These are phyloP conservation scores for Lasioglossum figueresi DNA, from an alignment of 2,888 invertebrate genomes.

Conservation along the genomic window DNA sequence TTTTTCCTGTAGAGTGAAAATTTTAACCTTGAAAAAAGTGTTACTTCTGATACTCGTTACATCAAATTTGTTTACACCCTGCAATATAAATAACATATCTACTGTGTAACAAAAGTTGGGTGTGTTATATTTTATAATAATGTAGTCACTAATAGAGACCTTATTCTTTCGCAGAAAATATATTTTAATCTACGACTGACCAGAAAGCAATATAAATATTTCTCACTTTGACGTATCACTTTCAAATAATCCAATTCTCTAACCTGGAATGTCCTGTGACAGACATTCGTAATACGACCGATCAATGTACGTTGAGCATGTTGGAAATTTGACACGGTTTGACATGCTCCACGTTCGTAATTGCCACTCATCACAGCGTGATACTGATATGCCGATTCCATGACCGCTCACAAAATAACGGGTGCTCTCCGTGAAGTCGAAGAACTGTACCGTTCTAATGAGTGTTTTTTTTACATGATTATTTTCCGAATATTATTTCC, in stretches of 20 bases:
- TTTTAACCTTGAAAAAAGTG: too few species aligned
- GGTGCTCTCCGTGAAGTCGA: background rate
- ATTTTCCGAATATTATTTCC: background rate
- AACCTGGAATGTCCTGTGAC: background rate
- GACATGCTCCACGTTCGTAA: background rate
- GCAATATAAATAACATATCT: too few species aligned
- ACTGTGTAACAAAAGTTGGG: too few species aligned
- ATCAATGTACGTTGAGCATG: background rate
- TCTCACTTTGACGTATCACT: background rate
- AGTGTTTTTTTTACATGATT: background rate
- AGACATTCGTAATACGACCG: background rate
- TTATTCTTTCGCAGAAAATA: background rate
- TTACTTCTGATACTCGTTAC: too few species aligned
- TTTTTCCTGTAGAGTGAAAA: too few species aligned
- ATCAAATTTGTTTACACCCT: too few species aligned
- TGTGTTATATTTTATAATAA: too few species aligned
- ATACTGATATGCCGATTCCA: constrained; percentile 7
- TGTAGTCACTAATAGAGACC: too few species aligned
- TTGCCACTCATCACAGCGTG: background rate
- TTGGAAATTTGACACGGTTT: constrained; percentile 1
- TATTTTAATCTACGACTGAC: background rate
- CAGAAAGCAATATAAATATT: background rate
- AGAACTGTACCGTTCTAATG: background rate
- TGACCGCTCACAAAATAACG: background rate
- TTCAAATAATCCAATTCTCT: background rate